These are phyloP conservation scores for Crypturellus tataupa DNA, from an alignment of 2,797 vertebrate genomes.

Conservation along the genomic window DNA sequence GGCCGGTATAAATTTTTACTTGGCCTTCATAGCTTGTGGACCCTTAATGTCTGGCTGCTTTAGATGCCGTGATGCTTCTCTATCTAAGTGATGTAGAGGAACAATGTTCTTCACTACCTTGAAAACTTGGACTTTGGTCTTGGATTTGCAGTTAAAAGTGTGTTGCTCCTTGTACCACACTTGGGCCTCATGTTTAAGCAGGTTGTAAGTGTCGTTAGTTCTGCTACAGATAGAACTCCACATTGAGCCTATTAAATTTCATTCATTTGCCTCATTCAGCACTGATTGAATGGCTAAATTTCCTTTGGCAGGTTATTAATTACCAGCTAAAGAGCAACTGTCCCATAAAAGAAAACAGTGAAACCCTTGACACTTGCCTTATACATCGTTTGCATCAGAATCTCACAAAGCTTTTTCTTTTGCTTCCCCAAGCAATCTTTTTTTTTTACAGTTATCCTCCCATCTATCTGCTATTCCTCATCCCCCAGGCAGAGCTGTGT, in stretches of 20 bases:
- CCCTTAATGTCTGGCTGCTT: background rate
- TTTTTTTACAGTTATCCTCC: slow-evolving; percentile 33
- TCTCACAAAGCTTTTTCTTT: slow-evolving; percentile 63
- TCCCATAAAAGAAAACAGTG: slow-evolving; percentile 61
- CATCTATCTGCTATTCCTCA: slow-evolving; percentile 34
- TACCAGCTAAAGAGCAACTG: slow-evolving; percentile 69
- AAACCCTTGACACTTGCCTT: slow-evolving; percentile 34
- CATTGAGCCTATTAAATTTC: background rate
- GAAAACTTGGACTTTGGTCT: background rate
- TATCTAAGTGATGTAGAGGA: too few species aligned
- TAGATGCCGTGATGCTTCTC: background rate
- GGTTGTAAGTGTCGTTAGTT: background rate
- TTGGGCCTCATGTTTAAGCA: background rate
- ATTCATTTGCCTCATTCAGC: background rate
- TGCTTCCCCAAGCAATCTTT: slow-evolving; percentile 43
- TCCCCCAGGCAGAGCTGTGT: slow-evolving; percentile 37
- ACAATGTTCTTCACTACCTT: too few species aligned
- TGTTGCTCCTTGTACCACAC: background rate
- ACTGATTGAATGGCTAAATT: slow-evolving; percentile 65
- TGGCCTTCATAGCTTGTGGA: background rate
- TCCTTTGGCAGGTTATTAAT: slow-evolving; percentile 75
- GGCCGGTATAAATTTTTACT: background rate
- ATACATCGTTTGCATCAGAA: slow-evolving; percentile 48
- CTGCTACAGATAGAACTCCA: background rate
- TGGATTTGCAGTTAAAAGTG: fast-evolving